These are phyloP conservation scores for Caenorhabditis becei DNA, from an alignment of 2,888 invertebrate genomes.

Conservation along the genomic window DNA sequence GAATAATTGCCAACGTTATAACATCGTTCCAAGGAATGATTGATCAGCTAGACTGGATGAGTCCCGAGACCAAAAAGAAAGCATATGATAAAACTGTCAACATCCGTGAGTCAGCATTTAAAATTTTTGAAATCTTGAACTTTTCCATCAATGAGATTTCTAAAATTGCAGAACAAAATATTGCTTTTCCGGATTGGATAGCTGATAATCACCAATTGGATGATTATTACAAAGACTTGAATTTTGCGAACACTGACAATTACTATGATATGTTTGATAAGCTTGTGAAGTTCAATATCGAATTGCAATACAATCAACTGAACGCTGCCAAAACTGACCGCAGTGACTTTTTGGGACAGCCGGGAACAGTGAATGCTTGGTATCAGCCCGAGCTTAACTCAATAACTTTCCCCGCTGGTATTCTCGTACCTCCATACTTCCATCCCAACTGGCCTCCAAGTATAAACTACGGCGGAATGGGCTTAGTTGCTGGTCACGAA, in stretches of 20 bases:
- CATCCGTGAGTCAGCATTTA: slow-evolving; percentile 58
- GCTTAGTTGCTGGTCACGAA: slow-evolving; percentile 96
- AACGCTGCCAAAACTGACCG: slow-evolving; percentile 64
- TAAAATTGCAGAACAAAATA: slow-evolving; percentile 69
- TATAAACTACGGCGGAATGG: slow-evolving; percentile 91
- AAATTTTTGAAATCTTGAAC: background rate
- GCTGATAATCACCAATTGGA: slow-evolving; percentile 58
- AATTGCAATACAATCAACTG: slow-evolving; percentile 67
- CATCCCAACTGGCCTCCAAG: slow-evolving; percentile 75
- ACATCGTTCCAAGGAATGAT: slow-evolving; percentile 76
- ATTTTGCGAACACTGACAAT: slow-evolving; percentile 54
- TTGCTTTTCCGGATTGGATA: slow-evolving; percentile 76
- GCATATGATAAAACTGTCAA: slow-evolving; percentile 70
- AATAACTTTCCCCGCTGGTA: slow-evolving; percentile 80
- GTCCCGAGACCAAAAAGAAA: slow-evolving; percentile 58
- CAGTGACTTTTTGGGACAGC: slow-evolving; percentile 74
- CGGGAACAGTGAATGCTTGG: slow-evolving; percentile 78
- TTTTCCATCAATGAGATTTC: too few species aligned
- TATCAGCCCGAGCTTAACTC: slow-evolving; percentile 79
- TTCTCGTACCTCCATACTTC: slow-evolving; percentile 77
- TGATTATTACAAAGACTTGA: slow-evolving; percentile 61
- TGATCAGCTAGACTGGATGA: slow-evolving; percentile 74
- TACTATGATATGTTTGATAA: slow-evolving; percentile 70
- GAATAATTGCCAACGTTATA: slow-evolving; percentile 68
- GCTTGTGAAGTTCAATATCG: slow-evolving; percentile 65